Evolutionary conservation across 2,888 invertebrate genomes (phyloP).

Genomic region (Electrophaes corylata): DNA sequence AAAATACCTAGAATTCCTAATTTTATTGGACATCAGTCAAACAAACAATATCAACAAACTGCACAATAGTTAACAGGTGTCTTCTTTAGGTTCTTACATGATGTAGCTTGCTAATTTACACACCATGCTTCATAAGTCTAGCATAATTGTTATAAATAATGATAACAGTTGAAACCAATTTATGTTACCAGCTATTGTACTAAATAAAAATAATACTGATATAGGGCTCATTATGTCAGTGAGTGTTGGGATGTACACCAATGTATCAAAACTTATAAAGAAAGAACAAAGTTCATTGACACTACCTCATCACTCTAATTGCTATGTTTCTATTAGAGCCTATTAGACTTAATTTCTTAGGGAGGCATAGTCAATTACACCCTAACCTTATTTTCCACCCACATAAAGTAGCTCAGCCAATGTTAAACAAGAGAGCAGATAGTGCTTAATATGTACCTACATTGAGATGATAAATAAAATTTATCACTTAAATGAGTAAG

Average conservation of each 20-base stretch:
- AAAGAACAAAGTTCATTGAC: constrained; percentile 64
- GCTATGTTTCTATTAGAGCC: constrained; percentile 56
- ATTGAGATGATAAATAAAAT: constrained; percentile 12
- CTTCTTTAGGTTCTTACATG: neutral
- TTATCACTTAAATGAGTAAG: constrained; percentile 32
- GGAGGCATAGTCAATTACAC: constrained; percentile 33
- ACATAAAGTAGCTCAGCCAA: constrained; percentile 10
- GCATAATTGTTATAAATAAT: neutral
- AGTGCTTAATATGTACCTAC: constrained; percentile 4
- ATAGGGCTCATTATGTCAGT: neutral
- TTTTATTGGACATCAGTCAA: too few relatives aligned
- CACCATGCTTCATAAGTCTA: too few relatives aligned
- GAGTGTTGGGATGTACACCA: neutral
- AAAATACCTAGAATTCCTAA: neutral
- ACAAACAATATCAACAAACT: too few relatives aligned
- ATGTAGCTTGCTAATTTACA: too few relatives aligned
- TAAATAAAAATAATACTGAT: too few relatives aligned
- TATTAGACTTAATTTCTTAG: constrained; percentile 54
- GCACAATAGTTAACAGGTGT: too few relatives aligned
- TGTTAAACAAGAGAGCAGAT: constrained; percentile 19
- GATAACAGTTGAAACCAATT: neutral
- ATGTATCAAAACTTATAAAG: constrained; percentile 15
- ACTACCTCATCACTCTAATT: constrained; percentile 57
- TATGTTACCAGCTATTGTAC: too few relatives aligned
- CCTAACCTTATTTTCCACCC: constrained; percentile 37